Percentiles rank a stretch among this genome's conserved stretches.
phyloP scores from a whole-genome alignment of 2,113 vertebrate genomes.

The Gracilinanus agilis region DNA sequence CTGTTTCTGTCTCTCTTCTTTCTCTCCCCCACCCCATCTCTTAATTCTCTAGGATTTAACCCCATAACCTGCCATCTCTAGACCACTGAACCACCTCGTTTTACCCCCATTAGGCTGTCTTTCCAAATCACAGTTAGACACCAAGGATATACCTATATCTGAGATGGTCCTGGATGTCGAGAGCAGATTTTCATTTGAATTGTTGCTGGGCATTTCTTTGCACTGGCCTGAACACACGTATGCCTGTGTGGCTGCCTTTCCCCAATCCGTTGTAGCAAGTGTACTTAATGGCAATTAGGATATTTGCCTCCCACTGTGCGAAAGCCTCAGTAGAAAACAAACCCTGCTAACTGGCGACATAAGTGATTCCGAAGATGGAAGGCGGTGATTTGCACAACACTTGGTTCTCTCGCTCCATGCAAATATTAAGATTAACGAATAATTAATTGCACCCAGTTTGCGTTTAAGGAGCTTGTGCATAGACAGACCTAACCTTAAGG shows the following conservation, averaged over 20 bases:
- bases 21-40: too few species aligned
- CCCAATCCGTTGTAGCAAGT: background rate
- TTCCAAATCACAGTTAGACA: background rate
- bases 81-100: too few species aligned
- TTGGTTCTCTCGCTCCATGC: background rate
- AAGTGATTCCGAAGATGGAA: background rate
- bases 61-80: too few species aligned
- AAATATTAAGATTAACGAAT: background rate
- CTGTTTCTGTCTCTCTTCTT: too few species aligned
- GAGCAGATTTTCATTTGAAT: background rate
- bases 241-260: background rate
- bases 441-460: background rate
- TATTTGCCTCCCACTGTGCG: background rate
- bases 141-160: too few species aligned
- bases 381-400: background rate
- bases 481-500: background rate
- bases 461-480: too few species aligned
- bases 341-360: background rate
- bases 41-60: background rate
- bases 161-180: too few species aligned
- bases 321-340: background rate
- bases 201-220: background rate
- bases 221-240: background rate
- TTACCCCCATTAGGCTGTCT: background rate
- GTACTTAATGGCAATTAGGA: background rate